phyloP scores from a whole-genome alignment of 2,113 vertebrate species.

The Mellivora capensis region DNA sequence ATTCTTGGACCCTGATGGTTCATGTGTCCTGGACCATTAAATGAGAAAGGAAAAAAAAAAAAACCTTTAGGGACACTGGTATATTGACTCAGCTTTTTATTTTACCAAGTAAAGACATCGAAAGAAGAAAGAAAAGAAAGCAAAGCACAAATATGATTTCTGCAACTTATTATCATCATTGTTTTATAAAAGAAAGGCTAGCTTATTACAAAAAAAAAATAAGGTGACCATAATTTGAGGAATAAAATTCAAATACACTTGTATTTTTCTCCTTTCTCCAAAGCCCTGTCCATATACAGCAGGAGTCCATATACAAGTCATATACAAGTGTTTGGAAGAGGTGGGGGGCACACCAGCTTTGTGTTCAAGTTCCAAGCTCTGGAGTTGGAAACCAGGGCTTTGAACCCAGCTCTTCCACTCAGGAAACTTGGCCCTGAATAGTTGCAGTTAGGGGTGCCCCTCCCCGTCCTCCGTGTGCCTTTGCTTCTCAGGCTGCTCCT shows the following conservation, averaged over 20 bases:
- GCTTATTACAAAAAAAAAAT: not conserved
- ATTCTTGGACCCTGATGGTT: not conserved
- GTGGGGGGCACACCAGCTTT: too few species aligned
- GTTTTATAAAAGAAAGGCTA: not conserved
- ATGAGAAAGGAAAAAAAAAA: not conserved
- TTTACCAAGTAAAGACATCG: not conserved
- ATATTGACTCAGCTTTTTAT: not conserved
- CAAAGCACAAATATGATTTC: not conserved
- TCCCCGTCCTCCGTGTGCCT: not conserved
- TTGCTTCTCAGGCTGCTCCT: not conserved
- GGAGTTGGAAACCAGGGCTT: not conserved
- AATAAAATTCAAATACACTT: not conserved
- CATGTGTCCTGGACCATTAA: not conserved
- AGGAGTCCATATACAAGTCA: not conserved
- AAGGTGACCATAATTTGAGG: not conserved
- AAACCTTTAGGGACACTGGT: not conserved
- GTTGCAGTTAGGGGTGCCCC: accelerated
- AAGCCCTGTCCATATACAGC: not conserved
- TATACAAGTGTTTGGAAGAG: not conserved
- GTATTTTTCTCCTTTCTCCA: not conserved
- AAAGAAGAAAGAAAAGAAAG: not conserved
- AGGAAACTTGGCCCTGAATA: accelerated
- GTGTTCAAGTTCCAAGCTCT: not conserved
- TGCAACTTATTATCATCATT: not conserved
- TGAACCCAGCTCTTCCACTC: not conserved